These are phyloP conservation scores for Rhynchomys soricoides DNA, from an alignment of 2,113 vertebrate genomes.

Conservation along the genomic window DNA sequence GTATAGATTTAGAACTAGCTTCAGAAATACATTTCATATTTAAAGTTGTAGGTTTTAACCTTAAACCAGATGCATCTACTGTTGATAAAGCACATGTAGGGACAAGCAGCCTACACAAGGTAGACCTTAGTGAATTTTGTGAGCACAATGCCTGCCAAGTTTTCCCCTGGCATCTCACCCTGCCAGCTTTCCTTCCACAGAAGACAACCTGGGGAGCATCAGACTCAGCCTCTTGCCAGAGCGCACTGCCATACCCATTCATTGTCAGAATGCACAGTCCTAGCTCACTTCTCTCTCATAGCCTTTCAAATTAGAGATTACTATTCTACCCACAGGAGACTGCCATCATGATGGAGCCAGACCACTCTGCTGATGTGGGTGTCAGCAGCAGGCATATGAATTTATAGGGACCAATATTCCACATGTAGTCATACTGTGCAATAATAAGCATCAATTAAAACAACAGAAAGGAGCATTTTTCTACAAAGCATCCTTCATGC, in stretches of 20 bases:
- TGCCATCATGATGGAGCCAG: not conserved
- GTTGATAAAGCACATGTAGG: not conserved
- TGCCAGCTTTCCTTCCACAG: not conserved
- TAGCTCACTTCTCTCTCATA: not conserved
- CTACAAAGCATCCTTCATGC: not conserved
- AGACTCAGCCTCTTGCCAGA: not conserved
- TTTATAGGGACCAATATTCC: not conserved
- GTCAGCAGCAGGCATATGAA: too few relatives aligned
- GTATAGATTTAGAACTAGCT: not conserved
- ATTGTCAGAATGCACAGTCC: not conserved
- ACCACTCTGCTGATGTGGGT: too few relatives aligned
- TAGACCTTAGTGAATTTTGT: not conserved
- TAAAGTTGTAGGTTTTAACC: not conserved
- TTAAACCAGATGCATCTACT: not conserved
- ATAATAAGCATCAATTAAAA: not conserved
- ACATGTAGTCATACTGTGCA: not conserved
- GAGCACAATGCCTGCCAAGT: not conserved
- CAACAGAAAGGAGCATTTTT: not conserved
- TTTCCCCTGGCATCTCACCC: not conserved
- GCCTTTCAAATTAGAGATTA: not conserved
- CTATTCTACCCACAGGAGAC: not conserved
- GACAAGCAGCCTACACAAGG: not conserved
- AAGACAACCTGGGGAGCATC: not conserved
- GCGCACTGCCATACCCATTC: not conserved
- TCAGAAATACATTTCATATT: not conserved